Percentiles rank a stretch among this genome's conserved stretches.
These are phyloP conservation scores for Drosophila quadrilineata DNA, from an alignment of 1,140 invertebrate species.

Conservation along the genomic window DNA sequence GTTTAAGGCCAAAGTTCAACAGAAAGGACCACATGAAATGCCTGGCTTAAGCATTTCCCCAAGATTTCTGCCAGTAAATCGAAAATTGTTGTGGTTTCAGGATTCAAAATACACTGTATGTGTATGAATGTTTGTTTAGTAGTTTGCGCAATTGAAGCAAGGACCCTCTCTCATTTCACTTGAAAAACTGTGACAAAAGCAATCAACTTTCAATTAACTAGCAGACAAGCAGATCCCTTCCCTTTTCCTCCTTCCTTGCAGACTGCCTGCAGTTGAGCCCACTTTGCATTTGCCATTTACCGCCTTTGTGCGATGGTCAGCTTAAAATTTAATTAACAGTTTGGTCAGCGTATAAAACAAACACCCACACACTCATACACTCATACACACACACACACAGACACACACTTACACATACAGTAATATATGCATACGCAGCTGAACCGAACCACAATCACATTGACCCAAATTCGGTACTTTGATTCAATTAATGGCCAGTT, in stretches of 20 bases:
- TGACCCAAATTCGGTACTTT: conserved; percentile 36
- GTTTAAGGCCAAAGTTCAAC: too few species aligned
- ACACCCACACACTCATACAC: background rate
- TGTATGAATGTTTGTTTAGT: background rate
- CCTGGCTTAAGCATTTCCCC: too few species aligned
- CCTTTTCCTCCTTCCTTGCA: background rate
- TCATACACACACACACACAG: background rate
- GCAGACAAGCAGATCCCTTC: too few species aligned
- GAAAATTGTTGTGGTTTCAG: too few species aligned
- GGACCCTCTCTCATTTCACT: background rate
- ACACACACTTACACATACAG: background rate
- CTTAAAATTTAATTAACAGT: conserved; percentile 64
- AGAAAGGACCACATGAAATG: too few species aligned
- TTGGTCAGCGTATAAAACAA: conserved; percentile 24
- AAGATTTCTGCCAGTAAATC: too few species aligned
- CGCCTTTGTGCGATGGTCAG: conserved; percentile 27
- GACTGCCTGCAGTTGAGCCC: background rate
- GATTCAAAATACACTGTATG: background rate
- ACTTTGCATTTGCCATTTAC: too few species aligned
- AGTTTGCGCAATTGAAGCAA: background rate
- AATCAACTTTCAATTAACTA: conserved; percentile 30
- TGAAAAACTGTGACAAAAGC: conserved; percentile 18
- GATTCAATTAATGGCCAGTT: conserved; percentile 31
- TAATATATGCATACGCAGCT: background rate
- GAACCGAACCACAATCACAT: conserved; percentile 18